Percentiles rank a stretch among this genome's conserved stretches.
phyloP scores from a whole-genome alignment of 2,113 vertebrate genomes.

The Paramisgurnus dabryanus region DNA sequence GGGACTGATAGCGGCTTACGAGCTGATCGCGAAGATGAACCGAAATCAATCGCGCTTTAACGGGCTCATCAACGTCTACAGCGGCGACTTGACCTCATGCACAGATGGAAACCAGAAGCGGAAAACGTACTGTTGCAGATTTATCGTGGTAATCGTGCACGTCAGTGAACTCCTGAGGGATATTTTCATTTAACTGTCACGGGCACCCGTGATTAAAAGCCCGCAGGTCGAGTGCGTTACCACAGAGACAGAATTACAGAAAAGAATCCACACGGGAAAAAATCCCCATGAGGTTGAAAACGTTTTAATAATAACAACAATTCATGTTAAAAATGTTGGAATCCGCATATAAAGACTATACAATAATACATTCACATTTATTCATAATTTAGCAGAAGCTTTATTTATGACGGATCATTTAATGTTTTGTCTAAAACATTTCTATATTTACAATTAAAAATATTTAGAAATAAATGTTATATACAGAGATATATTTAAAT shows the following conservation, averaged over 20 bases:
- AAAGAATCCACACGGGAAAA: background rate
- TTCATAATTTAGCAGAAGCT: too few relatives aligned
- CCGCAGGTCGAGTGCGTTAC: slow-evolving; percentile 4
- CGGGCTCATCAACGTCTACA: slow-evolving; percentile 31
- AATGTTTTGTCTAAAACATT: too few relatives aligned
- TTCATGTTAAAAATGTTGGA: too few relatives aligned
- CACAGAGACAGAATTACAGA: background rate
- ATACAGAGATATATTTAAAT: too few relatives aligned
- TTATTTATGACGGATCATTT: too few relatives aligned
- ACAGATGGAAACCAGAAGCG: background rate
- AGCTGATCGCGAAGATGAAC: slow-evolving; percentile 97
- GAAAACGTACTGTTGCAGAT: background rate
- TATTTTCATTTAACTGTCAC: slow-evolving; percentile 15
- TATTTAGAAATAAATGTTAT: too few relatives aligned
- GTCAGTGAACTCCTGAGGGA: slow-evolving; percentile 12
- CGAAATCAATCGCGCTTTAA: slow-evolving; percentile 89
- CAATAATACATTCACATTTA: too few relatives aligned
- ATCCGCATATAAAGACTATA: too few relatives aligned
- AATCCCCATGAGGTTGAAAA: background rate
- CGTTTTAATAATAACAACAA: too few relatives aligned
- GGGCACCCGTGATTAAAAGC: background rate
- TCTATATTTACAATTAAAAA: too few relatives aligned
- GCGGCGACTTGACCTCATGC: background rate
- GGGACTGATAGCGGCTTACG: slow-evolving; percentile 88
- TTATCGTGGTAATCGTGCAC: slow-evolving; percentile 1